A percentile compares a stretch with the other conserved stretches of the same genome.
phyloP scores from a whole-genome alignment of 2,888 invertebrate genomes.

The Rhamphomyia laevipes region DNA sequence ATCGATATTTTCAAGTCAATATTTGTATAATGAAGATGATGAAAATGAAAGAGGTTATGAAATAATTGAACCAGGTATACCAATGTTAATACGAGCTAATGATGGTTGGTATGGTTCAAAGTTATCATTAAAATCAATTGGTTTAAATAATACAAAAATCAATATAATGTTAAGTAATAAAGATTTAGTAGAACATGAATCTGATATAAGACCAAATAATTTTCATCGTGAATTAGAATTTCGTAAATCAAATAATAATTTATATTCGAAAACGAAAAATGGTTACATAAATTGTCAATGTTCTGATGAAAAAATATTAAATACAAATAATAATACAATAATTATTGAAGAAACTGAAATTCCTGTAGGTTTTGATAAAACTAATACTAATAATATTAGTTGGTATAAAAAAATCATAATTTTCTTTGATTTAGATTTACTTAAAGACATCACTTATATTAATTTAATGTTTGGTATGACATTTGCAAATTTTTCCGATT shows the following conservation, averaged over 20 bases:
- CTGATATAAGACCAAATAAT: neutral
- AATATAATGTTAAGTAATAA: neutral
- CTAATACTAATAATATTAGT: neutral
- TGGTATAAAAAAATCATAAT: constrained; percentile 41
- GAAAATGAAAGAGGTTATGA: constrained; percentile 50
- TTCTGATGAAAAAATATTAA: constrained; percentile 1
- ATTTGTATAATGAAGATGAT: constrained; percentile 45
- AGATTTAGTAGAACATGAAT: neutral
- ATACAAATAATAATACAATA: constrained; percentile 15
- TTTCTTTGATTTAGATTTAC: constrained; percentile 58
- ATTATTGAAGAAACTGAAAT: constrained; percentile 15
- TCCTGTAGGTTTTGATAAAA: constrained; percentile 24
- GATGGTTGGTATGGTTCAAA: constrained; percentile 35
- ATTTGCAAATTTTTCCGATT: constrained; percentile 58
- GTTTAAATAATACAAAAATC: neutral
- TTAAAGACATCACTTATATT: constrained; percentile 55
- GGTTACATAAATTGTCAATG: constrained; percentile 18
- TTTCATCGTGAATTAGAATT: neutral
- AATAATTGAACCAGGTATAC: constrained; percentile 52
- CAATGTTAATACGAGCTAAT: constrained; percentile 47
- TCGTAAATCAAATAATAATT: neutral
- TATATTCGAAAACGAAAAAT: neutral
- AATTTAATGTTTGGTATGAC: constrained; percentile 60
- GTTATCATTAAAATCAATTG: constrained; percentile 20
- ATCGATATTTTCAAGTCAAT: constrained; percentile 29